These are phyloP conservation scores for Anthophora plumipes DNA, from an alignment of 2,888 invertebrate genomes.

Conservation along the genomic window DNA sequence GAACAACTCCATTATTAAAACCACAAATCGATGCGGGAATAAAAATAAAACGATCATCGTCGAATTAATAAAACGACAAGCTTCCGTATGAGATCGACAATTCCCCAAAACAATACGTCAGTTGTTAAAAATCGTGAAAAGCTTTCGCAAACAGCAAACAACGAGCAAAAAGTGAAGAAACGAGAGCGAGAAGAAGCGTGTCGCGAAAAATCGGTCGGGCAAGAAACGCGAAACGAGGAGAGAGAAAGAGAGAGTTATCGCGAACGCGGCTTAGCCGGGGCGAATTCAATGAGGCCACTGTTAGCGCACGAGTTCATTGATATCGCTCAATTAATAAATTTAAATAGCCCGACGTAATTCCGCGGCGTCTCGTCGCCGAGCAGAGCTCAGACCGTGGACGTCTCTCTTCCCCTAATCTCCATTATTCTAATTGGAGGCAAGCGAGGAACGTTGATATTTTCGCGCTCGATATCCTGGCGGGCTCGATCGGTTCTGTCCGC, in stretches of 20 bases:
- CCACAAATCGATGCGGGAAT: too few relatives aligned
- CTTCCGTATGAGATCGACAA: too few relatives aligned
- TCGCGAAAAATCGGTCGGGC: constrained; percentile 39
- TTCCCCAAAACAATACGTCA: too few relatives aligned
- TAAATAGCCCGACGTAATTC: constrained; percentile 81
- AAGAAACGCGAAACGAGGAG: constrained; percentile 22
- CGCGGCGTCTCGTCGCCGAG: constrained; percentile 66
- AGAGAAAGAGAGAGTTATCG: constrained; percentile 55
- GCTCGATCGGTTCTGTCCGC: constrained; percentile 6
- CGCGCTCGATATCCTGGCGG: constrained; percentile 35
- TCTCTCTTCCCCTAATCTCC: constrained; percentile 45
- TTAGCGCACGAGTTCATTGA: constrained; percentile 82
- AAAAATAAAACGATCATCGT: too few relatives aligned
- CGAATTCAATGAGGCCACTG: constrained; percentile 83
- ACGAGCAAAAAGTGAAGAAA: neutral
- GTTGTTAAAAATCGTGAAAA: too few relatives aligned
- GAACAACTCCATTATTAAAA: too few relatives aligned
- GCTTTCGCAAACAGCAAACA: neutral
- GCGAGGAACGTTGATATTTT: constrained; percentile 29
- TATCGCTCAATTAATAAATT: constrained; percentile 83
- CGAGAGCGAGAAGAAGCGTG: constrained; percentile 22
- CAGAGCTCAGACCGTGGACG: constrained; percentile 10
- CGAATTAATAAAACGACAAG: too few relatives aligned
- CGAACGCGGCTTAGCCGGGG: constrained; percentile 62
- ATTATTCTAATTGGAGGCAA: constrained; percentile 65